Evolutionary conservation across 2,113 vertebrate species (phyloP), one percentile per base, ranked within the genome.

Genomic region (Clarias magur): DNA sequence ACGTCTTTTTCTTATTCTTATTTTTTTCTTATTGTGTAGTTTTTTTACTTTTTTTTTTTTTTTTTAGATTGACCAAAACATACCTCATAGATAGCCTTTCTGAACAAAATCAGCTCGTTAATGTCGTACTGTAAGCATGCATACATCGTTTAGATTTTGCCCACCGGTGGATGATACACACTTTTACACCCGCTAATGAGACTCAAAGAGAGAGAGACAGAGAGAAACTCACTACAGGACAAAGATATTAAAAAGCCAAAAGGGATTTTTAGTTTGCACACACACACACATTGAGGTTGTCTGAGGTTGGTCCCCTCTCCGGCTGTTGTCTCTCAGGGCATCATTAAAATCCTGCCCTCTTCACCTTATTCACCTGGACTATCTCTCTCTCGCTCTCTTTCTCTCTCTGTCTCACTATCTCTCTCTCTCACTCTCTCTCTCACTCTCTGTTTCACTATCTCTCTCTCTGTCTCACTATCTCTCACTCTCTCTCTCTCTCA

Each of bases 291-390:
- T 42, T 25, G 10, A 1, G 23, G 42, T 7, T 48, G 42, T 12
- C 1, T 27, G 27, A 17, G 62, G 80, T 82, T 63, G 80, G 59
- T 23, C 3, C 65, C 34, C n/a, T 70, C 65, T n/a, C 15, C n/a
- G 57, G 34, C 38, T n/a, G 38, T 85, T 12, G 9, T 88, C 87
- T 88, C 87, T 2, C 23, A 60, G 87, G 87, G 80, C 67, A 70
- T 88, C 79, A 85, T 88, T 88, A 88, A 68, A 85, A 76, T 21
- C 79, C 48, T 72, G 42, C 59, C 72, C 59, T 53, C 42, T 48
- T 62, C 73, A 85, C 73, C 84, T 85, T 60, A 53, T 63, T 42
- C 70, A 62, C 70, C 60, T 63, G 4, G 57, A 11, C 8, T 19
- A 42, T 11, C 27, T 63, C 34, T 34, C 80, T 19, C 59, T 25